phyloP scores from a whole-genome alignment of 2,113 vertebrate genomes.

The Paralichthys olivaceus region DNA sequence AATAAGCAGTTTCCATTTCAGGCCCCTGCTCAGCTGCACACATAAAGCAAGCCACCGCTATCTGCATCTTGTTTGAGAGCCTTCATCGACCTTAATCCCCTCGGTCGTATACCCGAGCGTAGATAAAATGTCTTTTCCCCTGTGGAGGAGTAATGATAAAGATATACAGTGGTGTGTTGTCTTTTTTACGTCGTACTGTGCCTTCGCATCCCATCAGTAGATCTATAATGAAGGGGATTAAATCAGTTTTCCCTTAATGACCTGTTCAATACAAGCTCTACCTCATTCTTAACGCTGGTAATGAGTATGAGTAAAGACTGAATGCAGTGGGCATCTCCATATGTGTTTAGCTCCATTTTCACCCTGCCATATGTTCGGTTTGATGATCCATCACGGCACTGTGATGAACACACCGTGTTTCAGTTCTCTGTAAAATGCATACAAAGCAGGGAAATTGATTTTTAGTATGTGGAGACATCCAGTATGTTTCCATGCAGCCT shows the following conservation, averaged over 20 bases:
- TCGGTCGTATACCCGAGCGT: slow-evolving; percentile 23
- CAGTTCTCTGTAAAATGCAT: slow-evolving; percentile 35
- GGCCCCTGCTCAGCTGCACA: slow-evolving; percentile 12
- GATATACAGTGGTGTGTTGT: slow-evolving; percentile 33
- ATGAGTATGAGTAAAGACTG: slow-evolving; percentile 49
- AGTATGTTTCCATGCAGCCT: slow-evolving; percentile 44
- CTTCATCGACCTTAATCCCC: slow-evolving; percentile 54
- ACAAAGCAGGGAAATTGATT: slow-evolving; percentile 34
- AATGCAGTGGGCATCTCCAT: slow-evolving; percentile 24
- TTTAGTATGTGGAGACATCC: slow-evolving; percentile 45
- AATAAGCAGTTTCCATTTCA: slow-evolving; percentile 28
- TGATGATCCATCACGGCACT: slow-evolving; percentile 28
- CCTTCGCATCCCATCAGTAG: slow-evolving; percentile 50
- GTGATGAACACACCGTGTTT: background rate
- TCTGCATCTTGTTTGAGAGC: slow-evolving; percentile 47
- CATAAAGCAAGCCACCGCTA: slow-evolving; percentile 48
- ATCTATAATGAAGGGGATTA: slow-evolving; percentile 57
- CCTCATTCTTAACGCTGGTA: slow-evolving; percentile 36
- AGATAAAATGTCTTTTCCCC: slow-evolving; percentile 41
- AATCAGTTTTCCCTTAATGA: slow-evolving; percentile 49
- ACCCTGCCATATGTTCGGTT: slow-evolving; percentile 32
- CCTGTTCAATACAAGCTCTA: slow-evolving; percentile 58
- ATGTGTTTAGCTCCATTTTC: slow-evolving; percentile 21
- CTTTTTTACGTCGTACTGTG: slow-evolving; percentile 41
- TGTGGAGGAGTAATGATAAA: slow-evolving; percentile 38